phyloP scores from a whole-genome alignment of 2,888 invertebrate species.

The Mesorhabditis spiculigera region DNA sequence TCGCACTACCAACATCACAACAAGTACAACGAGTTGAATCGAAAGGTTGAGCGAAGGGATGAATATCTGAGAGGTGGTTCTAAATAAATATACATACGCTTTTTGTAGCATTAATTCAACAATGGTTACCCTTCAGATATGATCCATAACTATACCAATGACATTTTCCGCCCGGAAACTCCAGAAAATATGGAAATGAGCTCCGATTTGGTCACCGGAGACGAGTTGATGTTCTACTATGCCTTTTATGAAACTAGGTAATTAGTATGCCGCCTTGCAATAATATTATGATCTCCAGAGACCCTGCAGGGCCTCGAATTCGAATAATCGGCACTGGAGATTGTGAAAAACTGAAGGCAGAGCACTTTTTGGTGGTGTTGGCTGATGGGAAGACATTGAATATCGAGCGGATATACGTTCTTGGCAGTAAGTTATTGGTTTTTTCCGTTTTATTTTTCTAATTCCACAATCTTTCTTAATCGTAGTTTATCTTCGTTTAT shows the following conservation, averaged over 20 bases:
- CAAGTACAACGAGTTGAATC: no score
- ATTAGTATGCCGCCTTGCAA: not conserved
- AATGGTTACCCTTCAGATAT: no score
- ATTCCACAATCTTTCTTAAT: not conserved
- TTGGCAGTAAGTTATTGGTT: not conserved
- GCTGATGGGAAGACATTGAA: not conserved
- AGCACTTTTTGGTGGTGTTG: not conserved
- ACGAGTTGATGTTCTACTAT: not conserved
- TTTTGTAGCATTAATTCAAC: no score
- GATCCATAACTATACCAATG: no score
- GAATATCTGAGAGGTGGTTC: no score
- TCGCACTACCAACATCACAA: no score
- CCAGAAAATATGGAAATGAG: no score
- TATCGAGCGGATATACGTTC: not conserved
- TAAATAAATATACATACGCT: no score
- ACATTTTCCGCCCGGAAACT: no score
- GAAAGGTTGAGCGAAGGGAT: no score
- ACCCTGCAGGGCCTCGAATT: not conserved
- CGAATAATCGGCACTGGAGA: not conserved
- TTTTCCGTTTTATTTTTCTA: not conserved
- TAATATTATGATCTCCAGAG: not conserved
- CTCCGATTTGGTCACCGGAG: not conserved
- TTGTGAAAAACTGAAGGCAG: not conserved
- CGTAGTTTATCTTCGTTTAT: not conserved
- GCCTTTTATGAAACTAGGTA: conserved; percentile 4